Base-by-base conservation (phyloP, 2,797 vertebrate genomes). In the Gymnocypris eckloni region DNA sequence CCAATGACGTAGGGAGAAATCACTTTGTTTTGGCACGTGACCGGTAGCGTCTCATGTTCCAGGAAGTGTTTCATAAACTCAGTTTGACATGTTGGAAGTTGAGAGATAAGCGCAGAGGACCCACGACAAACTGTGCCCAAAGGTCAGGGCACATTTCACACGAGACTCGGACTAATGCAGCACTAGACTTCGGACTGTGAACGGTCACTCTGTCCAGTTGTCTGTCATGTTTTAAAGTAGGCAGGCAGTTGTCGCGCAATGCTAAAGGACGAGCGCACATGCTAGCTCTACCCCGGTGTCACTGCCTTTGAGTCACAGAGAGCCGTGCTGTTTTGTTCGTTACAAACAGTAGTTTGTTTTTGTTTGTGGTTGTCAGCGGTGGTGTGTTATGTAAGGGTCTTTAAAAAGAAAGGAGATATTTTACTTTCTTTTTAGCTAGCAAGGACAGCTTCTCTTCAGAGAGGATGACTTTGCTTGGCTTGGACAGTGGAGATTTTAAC, bases 21-120 rank as follows among this genome's bases (percentile, higher is more conserved):
- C 2, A 39, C 70, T 91, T 93, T 94, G 94, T 95, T 95, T 93
- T 52, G 88, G 92, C 95, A 96, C 89, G 88, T 95, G 95, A 94
- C 90, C 43, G 94, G 95, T 95, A 91, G 89, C 86, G 86, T 86
- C 28, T 39, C 11, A 25, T 67, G 33, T 83, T 79, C 71, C 64
- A 91, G 90, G 88, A 93, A 93, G 90, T 41, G 61, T 28, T 89
- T 88, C 77, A 69, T 87, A 59, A 89, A 89, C 88, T 56, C 56
- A 85, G 25, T 80, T 80, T 90, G 88, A 88, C 85, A 81, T 81
- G 83, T 72, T 75, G 78, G 78, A 73, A 85, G 45, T 86, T 79
- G 41, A 11, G 48, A n/a, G 75, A 82, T 45, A 79, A 85, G 39
- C 39, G 67, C n/a, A 71, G 33, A 39, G 28, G 15, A 54, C 56